Evolutionary conservation across 1,140 invertebrate species (phyloP), one percentile per base, ranked within the genome.

Genomic region (Acromyrmex echinatior): DNA sequence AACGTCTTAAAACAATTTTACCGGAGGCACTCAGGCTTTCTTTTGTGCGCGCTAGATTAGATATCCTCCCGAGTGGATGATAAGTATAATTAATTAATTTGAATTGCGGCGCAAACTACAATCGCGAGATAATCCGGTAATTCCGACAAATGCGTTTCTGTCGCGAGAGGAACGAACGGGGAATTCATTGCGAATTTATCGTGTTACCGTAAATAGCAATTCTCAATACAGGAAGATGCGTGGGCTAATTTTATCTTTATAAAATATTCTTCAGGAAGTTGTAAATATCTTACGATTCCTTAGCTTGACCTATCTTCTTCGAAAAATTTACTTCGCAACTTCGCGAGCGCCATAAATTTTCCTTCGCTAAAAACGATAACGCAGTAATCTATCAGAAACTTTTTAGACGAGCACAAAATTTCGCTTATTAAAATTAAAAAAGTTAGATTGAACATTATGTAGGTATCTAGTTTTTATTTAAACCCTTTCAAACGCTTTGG

Each of bases 371-470:
- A 84, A 84, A 84, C 70, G 80, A 74, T 62, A 63, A 74, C 56
- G 31, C 70, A 84, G 80, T 62, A 84, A 84, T 76, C 80, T 84
- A 82, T 84, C 56, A 74, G 70, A 39, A 84, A 84, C 80, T 84
- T 76, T 82, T 84, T 62, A 60, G 70, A 74, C 56, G 39, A 76
- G 56, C 80, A 51, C 70, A 62, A 84, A 76, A 84, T 84, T 82
- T 82, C 65, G 79, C 68, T 81, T 39, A 84, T 84, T 84, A 84
- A 84, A 84, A 84, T 74, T 84, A 76, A 76, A 62, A 84, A 74
- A 84, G 56, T 84, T 74, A 74, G 56, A 84, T 84, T 84, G 80
- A 76, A 62, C 39, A 49, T 84, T 84, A 63, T 74, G 45, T 76
- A 74, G 28, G n/a, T 84, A 49, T 76, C 6, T 51, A 51, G 25